These are phyloP conservation scores for Guaruba guarouba DNA, from an alignment of 2,113 vertebrate genomes.

Conservation along the genomic window DNA sequence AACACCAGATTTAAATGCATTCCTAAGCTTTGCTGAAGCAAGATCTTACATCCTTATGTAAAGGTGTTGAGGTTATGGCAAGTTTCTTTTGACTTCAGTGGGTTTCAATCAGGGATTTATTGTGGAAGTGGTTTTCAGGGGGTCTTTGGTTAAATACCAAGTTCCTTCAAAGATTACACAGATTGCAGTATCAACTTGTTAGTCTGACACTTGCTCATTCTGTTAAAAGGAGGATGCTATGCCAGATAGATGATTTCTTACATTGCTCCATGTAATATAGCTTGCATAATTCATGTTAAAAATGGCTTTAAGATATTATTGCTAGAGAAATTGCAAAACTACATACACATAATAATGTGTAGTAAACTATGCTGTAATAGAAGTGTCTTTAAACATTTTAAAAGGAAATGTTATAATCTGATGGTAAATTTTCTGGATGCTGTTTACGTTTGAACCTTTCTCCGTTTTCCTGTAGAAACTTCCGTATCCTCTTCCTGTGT, in stretches of 20 bases:
- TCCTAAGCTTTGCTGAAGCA: not conserved
- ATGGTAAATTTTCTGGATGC: constrained; percentile 79
- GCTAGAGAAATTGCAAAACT: not conserved
- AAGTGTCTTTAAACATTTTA: not conserved
- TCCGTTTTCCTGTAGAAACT: constrained; percentile 81
- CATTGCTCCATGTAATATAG: not conserved
- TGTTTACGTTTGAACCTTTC: constrained; percentile 83
- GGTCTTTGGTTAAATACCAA: not conserved
- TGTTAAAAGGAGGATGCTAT: not conserved
- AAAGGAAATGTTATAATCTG: constrained; percentile 72
- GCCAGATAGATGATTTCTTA: not conserved
- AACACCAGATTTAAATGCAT: not conserved
- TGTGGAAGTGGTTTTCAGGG: not conserved
- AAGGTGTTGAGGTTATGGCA: not conserved
- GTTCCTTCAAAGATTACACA: not conserved
- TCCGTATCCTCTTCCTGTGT: constrained; percentile 84
- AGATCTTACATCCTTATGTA: not conserved
- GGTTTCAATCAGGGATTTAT: not conserved
- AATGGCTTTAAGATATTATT: not conserved
- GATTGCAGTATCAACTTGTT: not conserved
- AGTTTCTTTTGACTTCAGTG: not conserved
- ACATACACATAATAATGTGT: not conserved
- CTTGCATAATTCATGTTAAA: not conserved
- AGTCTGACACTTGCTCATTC: not conserved
- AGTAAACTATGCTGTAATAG: not conserved